A percentile compares a stretch with the other conserved stretches of the same genome.
Evolutionary conservation across 1,140 invertebrate species (phyloP).

Genomic region (Xylocopa sonorina): DNA sequence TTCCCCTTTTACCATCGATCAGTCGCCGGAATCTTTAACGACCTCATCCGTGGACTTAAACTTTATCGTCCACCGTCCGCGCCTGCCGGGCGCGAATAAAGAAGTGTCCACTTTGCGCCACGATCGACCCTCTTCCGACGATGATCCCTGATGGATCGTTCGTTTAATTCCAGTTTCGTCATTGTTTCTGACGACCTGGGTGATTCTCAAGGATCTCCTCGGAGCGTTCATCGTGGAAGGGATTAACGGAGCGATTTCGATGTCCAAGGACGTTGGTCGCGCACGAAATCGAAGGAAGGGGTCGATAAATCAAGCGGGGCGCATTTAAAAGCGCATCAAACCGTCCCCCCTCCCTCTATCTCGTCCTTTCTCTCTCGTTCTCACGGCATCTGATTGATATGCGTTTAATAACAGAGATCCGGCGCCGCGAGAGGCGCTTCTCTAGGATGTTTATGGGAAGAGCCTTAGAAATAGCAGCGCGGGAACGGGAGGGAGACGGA

Average conservation of each 20-base stretch:
- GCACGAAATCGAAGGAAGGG: constrained; percentile 62
- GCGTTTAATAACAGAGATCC: constrained; percentile 81
- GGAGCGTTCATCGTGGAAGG: neutral
- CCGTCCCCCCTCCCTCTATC: neutral
- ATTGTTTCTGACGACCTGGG: no score
- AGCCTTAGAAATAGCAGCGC: constrained; percentile 32
- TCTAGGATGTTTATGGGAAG: constrained; percentile 73
- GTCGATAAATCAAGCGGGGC: constrained; percentile 76
- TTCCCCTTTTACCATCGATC: neutral
- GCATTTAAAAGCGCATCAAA: constrained; percentile 79
- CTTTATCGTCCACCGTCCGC: neutral
- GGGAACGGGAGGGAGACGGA: neutral
- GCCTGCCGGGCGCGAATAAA: no score
- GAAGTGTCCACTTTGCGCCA: no score
- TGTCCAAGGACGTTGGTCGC: constrained; percentile 51
- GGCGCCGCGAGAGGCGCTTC: constrained; percentile 67
- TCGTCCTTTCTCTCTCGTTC: neutral
- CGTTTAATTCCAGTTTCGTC: neutral
- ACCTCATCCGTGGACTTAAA: neutral
- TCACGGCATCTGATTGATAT: constrained; percentile 76
- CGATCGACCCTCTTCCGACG: no score
- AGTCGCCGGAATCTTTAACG: neutral
- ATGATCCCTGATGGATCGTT: no score
- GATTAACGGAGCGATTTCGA: constrained; percentile 59
- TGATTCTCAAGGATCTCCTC: neutral